Evolutionary conservation across 2,888 invertebrate genomes (phyloP), one percentile per base, ranked within the genome.

Genomic region (Caenorhabditis macrosperma): DNA sequence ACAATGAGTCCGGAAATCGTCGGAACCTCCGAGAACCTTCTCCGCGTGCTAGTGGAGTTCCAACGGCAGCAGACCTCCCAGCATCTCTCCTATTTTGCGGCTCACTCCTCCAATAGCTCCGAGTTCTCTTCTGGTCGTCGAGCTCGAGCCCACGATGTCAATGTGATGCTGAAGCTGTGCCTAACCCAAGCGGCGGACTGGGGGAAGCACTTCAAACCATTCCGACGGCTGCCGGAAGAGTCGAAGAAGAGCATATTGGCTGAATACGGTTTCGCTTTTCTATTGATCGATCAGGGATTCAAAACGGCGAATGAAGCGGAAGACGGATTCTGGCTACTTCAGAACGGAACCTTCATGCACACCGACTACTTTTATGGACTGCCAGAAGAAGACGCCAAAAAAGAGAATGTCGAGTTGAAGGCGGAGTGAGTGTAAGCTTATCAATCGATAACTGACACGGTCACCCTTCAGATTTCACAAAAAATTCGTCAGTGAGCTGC

Each of bases 271-370:
- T 57, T 85, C n/a, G 85, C 80, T 2, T 82, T 85, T 44, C 69
- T 83, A 46, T 46, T 85, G 10, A 77, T 85, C 9, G 83, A 85
- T 61, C 82, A 82, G 41, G 85, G 85, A 48, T 78, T 57, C 48
- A 67, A 77, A 52, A 82, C 82, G 7, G 41, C 74, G 10, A 33
- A 41, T 10, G 71, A 72, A 52, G 60, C 77, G 0, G 82, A 82
- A 17, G 61, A 68, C 2, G 82, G 72, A 1, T 60, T 75, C 22
- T 82, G 80, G 80, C 64, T 82, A n/a, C 63, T 82, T n/a, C 81
- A 81, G 44, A 82, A 82, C 41, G 77, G 69, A 5, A 81, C 75
- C 26, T 82, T 75, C 46, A 82, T 82, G 81, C 63, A 78, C 44
- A 59, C 82, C 0, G 81, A 81, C 28, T 81, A 82, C 41, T 67